Evolutionary conservation across 37 sponge, comb jelly and placozoan species (phyloP), one percentile per base, ranked within the genome.

Genomic region (Eunapius fragilis): DNA sequence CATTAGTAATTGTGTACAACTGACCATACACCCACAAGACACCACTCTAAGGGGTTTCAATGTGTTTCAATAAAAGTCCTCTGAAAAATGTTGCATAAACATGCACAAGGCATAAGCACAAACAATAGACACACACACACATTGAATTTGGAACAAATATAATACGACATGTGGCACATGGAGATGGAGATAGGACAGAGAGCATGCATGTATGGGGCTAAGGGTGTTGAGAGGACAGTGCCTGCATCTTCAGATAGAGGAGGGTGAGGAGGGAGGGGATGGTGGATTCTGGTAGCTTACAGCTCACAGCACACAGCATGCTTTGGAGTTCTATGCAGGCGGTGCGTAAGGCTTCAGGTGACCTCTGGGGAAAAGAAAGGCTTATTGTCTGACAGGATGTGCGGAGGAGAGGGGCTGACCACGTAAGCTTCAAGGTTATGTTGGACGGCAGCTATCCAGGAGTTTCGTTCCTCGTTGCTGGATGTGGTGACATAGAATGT

Each of bases 401-500:
- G 47, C 9, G 47, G 47, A 9, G 9, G 47, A 9, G 9, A 9
- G 9, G 17, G 14, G 12, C 85, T 84, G 49, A 92, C 92, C 25
- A 74, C 32, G 45, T 87, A 84, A 22, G 88, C 92, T 35, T 70
- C 23, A 33, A 92, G 80, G 74, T 92, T 92, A 37, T 58, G 76
- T 31, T 73, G 68, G 75, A 92, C 84, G 48, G 88, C 81, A 13
- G 80, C 79, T 9, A 92, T 81, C 92, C 92, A 92, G 14, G 31
- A 37, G 25, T 84, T 68, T 50, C 88, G 84, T 71, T 92, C 92
- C 25, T 84, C 84, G 36, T 84, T 70, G 32, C 85, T 84, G n/a
- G 92, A 67, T n/a, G 92, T 81, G n/a, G 81, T 80, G 84, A 92
- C 84, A 76, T 92, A 92, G 81, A 79, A 92, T 17, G 92, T 92